These are phyloP conservation scores for Nematolebias whitei DNA, from an alignment of 2,113 vertebrate genomes.

Conservation along the genomic window DNA sequence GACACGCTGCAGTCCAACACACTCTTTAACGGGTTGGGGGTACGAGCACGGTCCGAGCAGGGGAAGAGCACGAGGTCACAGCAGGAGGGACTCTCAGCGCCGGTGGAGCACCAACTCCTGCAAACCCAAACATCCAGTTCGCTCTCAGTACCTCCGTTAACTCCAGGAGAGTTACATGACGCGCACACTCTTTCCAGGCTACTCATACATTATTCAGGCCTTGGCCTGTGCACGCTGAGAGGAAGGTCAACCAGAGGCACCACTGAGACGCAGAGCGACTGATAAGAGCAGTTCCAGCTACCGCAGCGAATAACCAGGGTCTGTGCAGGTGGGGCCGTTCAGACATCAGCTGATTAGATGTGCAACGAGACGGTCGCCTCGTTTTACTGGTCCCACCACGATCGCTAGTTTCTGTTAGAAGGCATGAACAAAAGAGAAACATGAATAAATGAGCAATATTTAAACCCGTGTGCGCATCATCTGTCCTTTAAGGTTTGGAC, in stretches of 20 bases:
- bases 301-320: background rate
- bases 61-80: background rate
- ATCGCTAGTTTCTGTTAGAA: background rate
- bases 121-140: slow-evolving; percentile 11
- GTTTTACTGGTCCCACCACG: too few species aligned
- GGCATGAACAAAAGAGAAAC: background rate
- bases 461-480: background rate
- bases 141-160: slow-evolving; percentile 26
- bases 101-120: slow-evolving; percentile 8
- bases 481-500: background rate
- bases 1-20: slow-evolving; percentile 49
- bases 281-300: slow-evolving; percentile 31
- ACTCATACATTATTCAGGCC: slow-evolving; percentile 78
- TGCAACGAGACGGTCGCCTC: slow-evolving; percentile 5
- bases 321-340: background rate
- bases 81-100: too few species aligned
- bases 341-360: slow-evolving; percentile 25
- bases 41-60: background rate
- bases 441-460: background rate
- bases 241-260: slow-evolving; percentile 73
- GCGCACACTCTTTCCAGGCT: slow-evolving; percentile 58
- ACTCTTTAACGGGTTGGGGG: slow-evolving; percentile 4
- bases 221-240: slow-evolving; percentile 59
- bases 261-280: slow-evolving; percentile 60
- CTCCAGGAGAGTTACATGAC: slow-evolving; percentile 33